phyloP scores from a whole-genome alignment of 2,797 vertebrate genomes.

The Muraenolepis orangiensis region DNA sequence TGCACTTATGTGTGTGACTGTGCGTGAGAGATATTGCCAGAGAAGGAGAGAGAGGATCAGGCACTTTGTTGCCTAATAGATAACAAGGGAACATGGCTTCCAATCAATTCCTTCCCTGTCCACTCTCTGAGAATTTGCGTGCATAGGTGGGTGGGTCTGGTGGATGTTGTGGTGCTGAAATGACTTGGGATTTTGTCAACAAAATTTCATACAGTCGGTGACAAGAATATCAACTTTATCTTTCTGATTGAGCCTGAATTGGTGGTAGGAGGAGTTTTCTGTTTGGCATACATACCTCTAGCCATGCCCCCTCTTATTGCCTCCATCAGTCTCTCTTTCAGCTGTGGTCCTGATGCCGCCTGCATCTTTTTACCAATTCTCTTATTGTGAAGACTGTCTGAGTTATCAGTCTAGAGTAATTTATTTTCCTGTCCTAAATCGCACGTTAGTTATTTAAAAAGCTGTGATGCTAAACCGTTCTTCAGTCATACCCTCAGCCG shows the following conservation, averaged over 20 bases:
- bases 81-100: constrained; percentile 58
- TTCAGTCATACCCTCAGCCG: too few species aligned
- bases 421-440: too few species aligned
- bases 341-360: constrained; percentile 6
- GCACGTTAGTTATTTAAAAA: too few species aligned
- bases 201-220: too few species aligned
- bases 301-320: constrained; percentile 15
- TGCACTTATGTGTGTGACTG: neutral
- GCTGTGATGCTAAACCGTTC: too few species aligned
- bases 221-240: neutral
- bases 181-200: neutral
- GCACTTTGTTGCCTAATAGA: constrained; percentile 53
- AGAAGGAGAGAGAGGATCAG: constrained; percentile 30
- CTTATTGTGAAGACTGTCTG: neutral
- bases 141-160: neutral
- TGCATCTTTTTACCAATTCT: constrained; percentile 1
- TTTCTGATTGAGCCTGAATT: neutral
- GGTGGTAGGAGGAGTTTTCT: neutral
- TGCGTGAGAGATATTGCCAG: constrained; percentile 14
- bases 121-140: constrained; percentile 17
- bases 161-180: neutral
- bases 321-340: constrained; percentile 26
- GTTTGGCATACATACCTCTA: neutral
- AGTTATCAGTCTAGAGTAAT: too few species aligned
- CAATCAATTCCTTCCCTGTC: constrained; percentile 40